Evolutionary conservation across 2,888 invertebrate species (phyloP).

Genomic region (Eilema sororculum): DNA sequence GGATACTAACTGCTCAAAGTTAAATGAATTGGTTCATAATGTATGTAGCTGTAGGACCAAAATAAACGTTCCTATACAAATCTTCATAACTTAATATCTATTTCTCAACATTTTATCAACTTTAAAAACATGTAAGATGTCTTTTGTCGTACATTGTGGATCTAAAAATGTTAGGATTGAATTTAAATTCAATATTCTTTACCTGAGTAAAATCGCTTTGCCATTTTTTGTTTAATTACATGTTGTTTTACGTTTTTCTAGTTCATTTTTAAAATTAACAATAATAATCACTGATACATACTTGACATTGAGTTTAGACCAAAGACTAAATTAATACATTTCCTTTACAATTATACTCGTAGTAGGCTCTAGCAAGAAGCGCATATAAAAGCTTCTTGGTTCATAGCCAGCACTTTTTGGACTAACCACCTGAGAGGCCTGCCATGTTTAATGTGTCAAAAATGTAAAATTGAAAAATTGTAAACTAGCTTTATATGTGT

Average conservation of each 20-base stretch:
- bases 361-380: background rate
- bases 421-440: too few relatives aligned
- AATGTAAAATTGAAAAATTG: too few relatives aligned
- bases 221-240: conserved; percentile 10
- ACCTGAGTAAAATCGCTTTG: conserved; percentile 7
- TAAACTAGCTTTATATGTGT: too few relatives aligned
- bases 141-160: too few relatives aligned
- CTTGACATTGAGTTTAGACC: background rate
- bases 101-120: background rate
- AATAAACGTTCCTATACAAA: background rate
- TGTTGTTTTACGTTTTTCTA: conserved; percentile 14
- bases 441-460: too few relatives aligned
- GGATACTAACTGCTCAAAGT: background rate
- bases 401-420: too few relatives aligned
- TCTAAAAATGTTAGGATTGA: background rate
- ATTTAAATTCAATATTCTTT: background rate
- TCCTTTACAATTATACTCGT: background rate
- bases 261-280: conserved; percentile 2
- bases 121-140: too few relatives aligned
- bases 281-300: conserved; percentile 5
- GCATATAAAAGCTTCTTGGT: too few relatives aligned
- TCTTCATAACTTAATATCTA: background rate
- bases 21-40: background rate
- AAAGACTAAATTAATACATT: conserved; percentile 1
- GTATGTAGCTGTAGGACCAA: background rate